Percentiles rank a stretch among this genome's conserved stretches.
Evolutionary conservation across 1,140 invertebrate species (phyloP).

Genomic region (Zaprionus nigranus): DNA sequence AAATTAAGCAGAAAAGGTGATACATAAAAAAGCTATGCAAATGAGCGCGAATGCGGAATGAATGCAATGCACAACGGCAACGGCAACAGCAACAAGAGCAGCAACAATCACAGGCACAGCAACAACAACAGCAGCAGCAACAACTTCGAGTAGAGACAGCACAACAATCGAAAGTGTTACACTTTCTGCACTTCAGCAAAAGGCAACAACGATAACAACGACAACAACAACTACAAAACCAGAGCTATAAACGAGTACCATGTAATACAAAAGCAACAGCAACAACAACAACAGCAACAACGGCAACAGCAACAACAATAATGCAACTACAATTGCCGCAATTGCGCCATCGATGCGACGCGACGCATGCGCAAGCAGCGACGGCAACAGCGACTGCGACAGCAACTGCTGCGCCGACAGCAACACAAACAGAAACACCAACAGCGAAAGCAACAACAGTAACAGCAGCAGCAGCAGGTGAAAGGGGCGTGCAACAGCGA

Average conservation of each 20-base stretch:
- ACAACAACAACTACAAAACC: slow-evolving; percentile 41
- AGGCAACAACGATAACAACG: slow-evolving; percentile 52
- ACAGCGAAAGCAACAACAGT: slow-evolving; percentile 12
- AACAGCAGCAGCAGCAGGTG: slow-evolving; percentile 53
- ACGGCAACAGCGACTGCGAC: not conserved
- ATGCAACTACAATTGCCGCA: slow-evolving; percentile 56
- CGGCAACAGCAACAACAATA: slow-evolving; percentile 39
- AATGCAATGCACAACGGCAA: slow-evolving; percentile 68
- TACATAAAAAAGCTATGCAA: slow-evolving; percentile 66
- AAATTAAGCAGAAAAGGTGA: slow-evolving; percentile 39
- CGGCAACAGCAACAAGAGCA: not conserved
- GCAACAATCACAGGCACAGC: slow-evolving; percentile 30
- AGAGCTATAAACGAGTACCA: slow-evolving; percentile 74
- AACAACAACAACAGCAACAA: slow-evolving; percentile 36
- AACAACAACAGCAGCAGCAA: slow-evolving; percentile 39
- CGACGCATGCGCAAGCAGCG: slow-evolving; percentile 55
- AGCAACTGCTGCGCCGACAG: slow-evolving; percentile 42
- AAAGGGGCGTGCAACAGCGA: slow-evolving; percentile 57
- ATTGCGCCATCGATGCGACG: slow-evolving; percentile 69
- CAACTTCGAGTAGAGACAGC: slow-evolving; percentile 45
- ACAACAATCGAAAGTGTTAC: slow-evolving; percentile 82
- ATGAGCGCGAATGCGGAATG: slow-evolving; percentile 81
- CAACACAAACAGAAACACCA: slow-evolving; percentile 19
- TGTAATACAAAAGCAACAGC: slow-evolving; percentile 62
- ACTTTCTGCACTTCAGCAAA: slow-evolving; percentile 79